Evolutionary conservation across 2,797 vertebrate species (phyloP).

Genomic region (Hafferia zeledoni): DNA sequence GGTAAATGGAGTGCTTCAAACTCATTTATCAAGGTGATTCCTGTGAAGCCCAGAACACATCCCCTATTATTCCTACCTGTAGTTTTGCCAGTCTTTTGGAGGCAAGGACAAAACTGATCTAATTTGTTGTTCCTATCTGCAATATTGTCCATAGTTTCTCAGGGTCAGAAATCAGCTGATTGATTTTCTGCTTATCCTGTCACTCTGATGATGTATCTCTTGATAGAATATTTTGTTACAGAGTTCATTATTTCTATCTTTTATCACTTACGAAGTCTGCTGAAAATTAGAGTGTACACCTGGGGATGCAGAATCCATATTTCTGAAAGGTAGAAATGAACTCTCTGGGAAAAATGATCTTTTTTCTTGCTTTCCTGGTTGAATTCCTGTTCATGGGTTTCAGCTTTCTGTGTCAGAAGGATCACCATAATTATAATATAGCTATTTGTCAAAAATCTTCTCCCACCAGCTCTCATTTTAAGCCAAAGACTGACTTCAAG

Average conservation of each 20-base stretch:
- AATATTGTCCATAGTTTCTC: background rate
- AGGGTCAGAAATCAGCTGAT: constrained; percentile 32
- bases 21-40: background rate
- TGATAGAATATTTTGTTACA: constrained; percentile 38
- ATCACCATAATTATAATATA: background rate
- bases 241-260: constrained; percentile 48
- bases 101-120: background rate
- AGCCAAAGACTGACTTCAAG: background rate
- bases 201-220: background rate
- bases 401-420: background rate
- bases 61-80: background rate
- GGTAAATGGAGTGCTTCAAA: background rate
- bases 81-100: background rate
- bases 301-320: constrained; percentile 1
- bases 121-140: constrained; percentile 13
- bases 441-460: background rate
- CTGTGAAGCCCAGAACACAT: background rate
- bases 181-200: constrained; percentile 46
- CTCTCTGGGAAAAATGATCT: background rate
- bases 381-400: background rate
- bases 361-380: background rate
- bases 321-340: background rate
- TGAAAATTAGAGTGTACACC: constrained; percentile 22
- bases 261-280: constrained; percentile 3
- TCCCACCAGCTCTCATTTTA: background rate